Conservation (phyloP, 2,888 invertebrate species). For the Strigamia transsilvanica region DNA sequence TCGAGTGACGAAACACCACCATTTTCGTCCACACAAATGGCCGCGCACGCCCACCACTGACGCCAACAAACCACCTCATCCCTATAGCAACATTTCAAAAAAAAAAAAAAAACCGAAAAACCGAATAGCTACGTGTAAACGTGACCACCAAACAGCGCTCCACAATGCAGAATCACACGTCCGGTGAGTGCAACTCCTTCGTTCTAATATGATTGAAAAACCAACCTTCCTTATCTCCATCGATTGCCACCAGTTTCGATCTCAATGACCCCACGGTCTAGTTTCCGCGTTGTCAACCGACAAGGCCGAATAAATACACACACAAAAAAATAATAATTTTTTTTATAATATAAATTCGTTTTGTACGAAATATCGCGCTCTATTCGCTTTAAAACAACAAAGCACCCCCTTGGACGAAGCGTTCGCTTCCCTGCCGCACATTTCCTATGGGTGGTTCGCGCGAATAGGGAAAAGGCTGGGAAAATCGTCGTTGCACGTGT, state of each 20-base stretch:
- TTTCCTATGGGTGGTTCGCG: too few relatives aligned
- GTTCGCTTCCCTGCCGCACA: not conserved
- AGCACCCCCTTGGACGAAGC: not conserved
- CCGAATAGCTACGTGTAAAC: not conserved
- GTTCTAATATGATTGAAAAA: not conserved
- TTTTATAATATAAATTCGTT: too few relatives aligned
- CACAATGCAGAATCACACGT: not conserved
- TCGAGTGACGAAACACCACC: conserved; percentile 6
- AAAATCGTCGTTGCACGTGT: too few relatives aligned
- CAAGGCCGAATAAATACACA: too few relatives aligned
- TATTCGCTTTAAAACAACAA: not conserved
- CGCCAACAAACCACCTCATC: not conserved
- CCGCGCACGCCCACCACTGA: not conserved
- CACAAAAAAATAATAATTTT: too few relatives aligned
- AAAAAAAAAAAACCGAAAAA: too few relatives aligned
- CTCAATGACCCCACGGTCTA: not conserved
- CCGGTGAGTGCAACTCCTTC: not conserved
- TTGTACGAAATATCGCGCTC: not conserved
- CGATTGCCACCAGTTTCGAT: conserved; percentile 20
- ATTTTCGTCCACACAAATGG: not conserved
- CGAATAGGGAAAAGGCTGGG: too few relatives aligned
- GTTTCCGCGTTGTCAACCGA: conserved; percentile 2
- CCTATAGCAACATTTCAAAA: not conserved
- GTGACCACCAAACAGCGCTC: not conserved
- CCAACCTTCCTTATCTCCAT: not conserved